phyloP scores from a whole-genome alignment of 2,797 vertebrate genomes.

The Aphelocoma californica region DNA sequence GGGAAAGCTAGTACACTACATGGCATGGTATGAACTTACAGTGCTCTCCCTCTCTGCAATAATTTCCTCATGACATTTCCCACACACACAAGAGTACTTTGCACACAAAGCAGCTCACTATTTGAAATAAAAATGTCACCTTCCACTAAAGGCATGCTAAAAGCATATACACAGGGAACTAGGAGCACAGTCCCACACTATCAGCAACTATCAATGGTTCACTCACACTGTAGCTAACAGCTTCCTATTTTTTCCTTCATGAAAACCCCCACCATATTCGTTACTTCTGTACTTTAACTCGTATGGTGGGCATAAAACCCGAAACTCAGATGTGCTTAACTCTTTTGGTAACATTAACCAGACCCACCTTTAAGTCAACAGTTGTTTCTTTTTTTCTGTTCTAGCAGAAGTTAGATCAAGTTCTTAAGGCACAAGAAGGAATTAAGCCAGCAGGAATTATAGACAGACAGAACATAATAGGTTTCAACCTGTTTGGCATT shows the following conservation, averaged over 20 bases:
- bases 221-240: background rate
- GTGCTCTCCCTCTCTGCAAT: background rate
- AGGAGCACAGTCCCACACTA: background rate
- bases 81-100: background rate
- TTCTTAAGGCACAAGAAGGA: background rate
- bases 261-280: rapidly evolving
- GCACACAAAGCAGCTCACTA: background rate
- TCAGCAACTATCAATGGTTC: background rate
- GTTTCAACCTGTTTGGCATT: background rate
- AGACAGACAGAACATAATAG: background rate
- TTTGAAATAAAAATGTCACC: background rate
- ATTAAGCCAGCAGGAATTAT: background rate
- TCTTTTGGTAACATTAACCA: background rate
- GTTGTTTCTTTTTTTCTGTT: background rate
- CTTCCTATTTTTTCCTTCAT: background rate
- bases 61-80: background rate
- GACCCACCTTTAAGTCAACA: background rate
- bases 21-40: background rate
- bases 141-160: background rate
- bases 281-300: background rate
- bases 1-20: background rate
- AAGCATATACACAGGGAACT: background rate
- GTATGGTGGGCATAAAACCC: background rate
- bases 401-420: background rate
- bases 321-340: background rate